Base-by-base conservation (phyloP, 2,888 invertebrate species). In the Drosophila anomalata region DNA sequence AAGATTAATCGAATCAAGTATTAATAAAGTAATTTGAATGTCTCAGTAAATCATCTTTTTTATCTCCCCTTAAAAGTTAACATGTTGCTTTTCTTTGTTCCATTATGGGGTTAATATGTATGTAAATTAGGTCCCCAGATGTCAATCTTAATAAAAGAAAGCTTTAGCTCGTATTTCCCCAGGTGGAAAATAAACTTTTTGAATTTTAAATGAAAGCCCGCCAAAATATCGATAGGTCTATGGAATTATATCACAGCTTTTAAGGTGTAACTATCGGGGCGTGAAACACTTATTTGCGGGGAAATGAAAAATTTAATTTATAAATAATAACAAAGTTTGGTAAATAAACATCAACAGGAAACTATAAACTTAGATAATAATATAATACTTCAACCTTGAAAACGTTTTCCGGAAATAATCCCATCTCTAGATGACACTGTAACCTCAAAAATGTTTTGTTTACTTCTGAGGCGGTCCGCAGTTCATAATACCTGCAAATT, bases 391-490 rank as follows among this genome's bases (percentile, higher is more conserved):
- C 0, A 14, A 4, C 5, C 7, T 17, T 36, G 22, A 22, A 31
- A 9, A 36, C 5, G 17, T 3, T 29, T 9, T 5, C 2, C n/a
- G 12, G 0, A 17, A 8, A 41, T 29, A 36, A 9, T 29, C 36
- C 50, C 50, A 44, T 46, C 44, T n/a, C 44, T 46, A 31, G 17
- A 29, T 46, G 39, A 14, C 51, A 53, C 62, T 44, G 50, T 66
- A 69, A 69, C 78, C 77, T 78, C 65, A 70, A 73, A 86, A 86
- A 91, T 91, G 91, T 54, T 91, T 87, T 91, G 91, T 90, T 91
- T 91, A 90, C 83, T 91, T 76, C 72, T 89, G 69, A 89, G 91
- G 75, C 88, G 88, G 58, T 78, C 81, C 54, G 81, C 41, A 42
- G 22, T 48, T 50, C 39, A 75, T 66, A 79, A 78, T 84, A 78